phyloP scores from a whole-genome alignment of 37 sponge, comb jelly and placozoan genomes.

The Chondrilla cf. caribensis region DNA sequence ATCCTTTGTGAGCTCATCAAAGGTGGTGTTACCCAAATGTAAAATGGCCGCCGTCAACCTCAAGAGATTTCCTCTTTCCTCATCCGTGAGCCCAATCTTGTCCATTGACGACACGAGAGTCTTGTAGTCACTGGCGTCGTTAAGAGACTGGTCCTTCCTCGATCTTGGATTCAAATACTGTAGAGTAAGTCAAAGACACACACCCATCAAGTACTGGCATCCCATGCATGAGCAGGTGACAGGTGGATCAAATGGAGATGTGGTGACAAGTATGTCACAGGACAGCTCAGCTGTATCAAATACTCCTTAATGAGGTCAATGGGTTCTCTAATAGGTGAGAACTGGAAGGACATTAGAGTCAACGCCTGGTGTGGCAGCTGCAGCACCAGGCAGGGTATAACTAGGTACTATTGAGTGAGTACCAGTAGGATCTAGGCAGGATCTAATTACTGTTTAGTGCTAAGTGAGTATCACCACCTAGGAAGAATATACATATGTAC shows the following conservation, averaged over 20 bases:
- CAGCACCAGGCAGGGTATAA: too few species aligned
- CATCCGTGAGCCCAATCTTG: slow-evolving; percentile 61
- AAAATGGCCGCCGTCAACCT: slow-evolving; percentile 83
- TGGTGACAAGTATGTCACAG: neutral
- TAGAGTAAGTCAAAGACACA: too few species aligned
- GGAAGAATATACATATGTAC: neutral
- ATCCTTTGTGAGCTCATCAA: slow-evolving; percentile 75
- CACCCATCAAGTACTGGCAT: neutral
- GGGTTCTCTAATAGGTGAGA: too few species aligned
- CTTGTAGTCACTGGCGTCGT: slow-evolving; percentile 69
- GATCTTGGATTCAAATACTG: slow-evolving; percentile 69
- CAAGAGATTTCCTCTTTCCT: slow-evolving; percentile 73
- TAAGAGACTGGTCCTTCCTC: slow-evolving; percentile 45
- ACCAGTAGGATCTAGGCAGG: too few species aligned
- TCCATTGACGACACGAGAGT: slow-evolving; percentile 78
- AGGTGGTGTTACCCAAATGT: slow-evolving; percentile 86
- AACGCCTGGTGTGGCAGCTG: too few species aligned
- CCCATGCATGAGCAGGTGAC: neutral
- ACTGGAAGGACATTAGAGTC: too few species aligned
- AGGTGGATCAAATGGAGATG: neutral
- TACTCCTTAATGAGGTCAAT: too few species aligned
- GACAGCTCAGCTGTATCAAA: too few species aligned
- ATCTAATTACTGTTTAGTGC: too few species aligned
- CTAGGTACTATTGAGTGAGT: too few species aligned
- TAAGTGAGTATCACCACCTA: neutral